Percentiles rank a stretch among this genome's conserved stretches.
phyloP scores from a whole-genome alignment of 1,140 invertebrate genomes.

The Antheraea mylitta region DNA sequence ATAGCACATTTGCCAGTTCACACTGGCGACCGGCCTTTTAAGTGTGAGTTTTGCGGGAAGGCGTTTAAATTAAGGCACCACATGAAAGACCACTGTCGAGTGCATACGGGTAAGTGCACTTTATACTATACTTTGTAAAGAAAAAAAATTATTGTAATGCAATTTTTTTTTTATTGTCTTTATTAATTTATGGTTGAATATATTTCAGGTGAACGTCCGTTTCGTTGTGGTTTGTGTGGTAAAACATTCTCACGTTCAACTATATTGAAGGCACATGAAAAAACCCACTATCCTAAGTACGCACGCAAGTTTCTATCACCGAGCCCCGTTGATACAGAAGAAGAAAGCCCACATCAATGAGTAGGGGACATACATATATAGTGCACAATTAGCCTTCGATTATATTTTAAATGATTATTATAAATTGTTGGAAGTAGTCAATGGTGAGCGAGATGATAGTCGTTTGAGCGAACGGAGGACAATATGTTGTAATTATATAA shows the following conservation, averaged over 20 bases:
- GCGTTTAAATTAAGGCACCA: constrained; percentile 94
- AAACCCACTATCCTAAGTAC: constrained; percentile 94
- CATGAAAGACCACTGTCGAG: constrained; percentile 95
- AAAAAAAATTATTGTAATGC: too few relatives aligned
- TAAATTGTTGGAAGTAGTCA: constrained; percentile 51
- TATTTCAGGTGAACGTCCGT: constrained; percentile 88
- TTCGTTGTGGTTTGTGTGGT: constrained; percentile 91
- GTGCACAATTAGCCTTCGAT: constrained; percentile 44
- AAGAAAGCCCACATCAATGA: constrained; percentile 88
- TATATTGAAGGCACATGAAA: constrained; percentile 94
- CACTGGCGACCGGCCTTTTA: constrained; percentile 92
- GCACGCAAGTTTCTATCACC: constrained; percentile 91
- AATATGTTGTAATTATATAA: constrained; percentile 75
- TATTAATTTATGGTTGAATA: not conserved
- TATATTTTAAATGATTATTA: constrained; percentile 50
- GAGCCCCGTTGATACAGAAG: constrained; percentile 89
- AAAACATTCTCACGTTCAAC: constrained; percentile 94
- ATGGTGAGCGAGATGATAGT: constrained; percentile 52
- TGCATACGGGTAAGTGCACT: constrained; percentile 86
- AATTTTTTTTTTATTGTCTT: not conserved
- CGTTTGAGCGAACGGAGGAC: constrained; percentile 66
- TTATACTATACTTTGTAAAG: too few relatives aligned
- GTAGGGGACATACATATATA: constrained; percentile 34
- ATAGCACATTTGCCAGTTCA: constrained; percentile 92
- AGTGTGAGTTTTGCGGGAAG: constrained; percentile 94